These are phyloP conservation scores for Trachemys scripta DNA, from an alignment of 2,113 vertebrate genomes.

Conservation along the genomic window DNA sequence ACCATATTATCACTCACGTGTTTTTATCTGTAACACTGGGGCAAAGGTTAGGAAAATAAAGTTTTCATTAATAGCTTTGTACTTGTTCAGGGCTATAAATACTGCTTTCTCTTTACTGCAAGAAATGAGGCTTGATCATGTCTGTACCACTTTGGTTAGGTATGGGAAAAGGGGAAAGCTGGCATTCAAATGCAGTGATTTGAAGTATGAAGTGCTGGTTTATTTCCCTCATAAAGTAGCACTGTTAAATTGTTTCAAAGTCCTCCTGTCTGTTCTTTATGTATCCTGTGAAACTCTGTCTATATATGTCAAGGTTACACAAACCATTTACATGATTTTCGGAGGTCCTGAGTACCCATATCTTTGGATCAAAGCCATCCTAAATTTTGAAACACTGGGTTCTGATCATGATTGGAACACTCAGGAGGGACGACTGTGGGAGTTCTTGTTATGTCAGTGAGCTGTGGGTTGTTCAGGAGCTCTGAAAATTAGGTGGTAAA, in stretches of 20 bases:
- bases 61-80: neutral
- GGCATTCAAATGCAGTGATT: neutral
- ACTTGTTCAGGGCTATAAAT: neutral
- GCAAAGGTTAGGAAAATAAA: neutral
- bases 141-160: neutral
- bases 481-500: neutral
- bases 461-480: neutral
- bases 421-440: fast-evolving
- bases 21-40: constrained; percentile 10
- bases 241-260: neutral
- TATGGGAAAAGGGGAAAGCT: neutral
- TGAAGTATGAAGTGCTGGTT: neutral
- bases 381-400: neutral
- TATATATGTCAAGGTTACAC: neutral
- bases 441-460: fast-evolving
- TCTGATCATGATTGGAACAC: neutral
- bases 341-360: neutral
- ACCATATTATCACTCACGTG: constrained; percentile 29
- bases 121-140: neutral
- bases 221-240: neutral
- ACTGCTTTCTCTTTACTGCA: neutral
- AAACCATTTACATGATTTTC: neutral
- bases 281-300: neutral
- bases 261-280: neutral
- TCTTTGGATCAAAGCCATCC: neutral